Base-by-base conservation (phyloP, 2,797 vertebrate genomes). In the Apogon hyalosoma region DNA sequence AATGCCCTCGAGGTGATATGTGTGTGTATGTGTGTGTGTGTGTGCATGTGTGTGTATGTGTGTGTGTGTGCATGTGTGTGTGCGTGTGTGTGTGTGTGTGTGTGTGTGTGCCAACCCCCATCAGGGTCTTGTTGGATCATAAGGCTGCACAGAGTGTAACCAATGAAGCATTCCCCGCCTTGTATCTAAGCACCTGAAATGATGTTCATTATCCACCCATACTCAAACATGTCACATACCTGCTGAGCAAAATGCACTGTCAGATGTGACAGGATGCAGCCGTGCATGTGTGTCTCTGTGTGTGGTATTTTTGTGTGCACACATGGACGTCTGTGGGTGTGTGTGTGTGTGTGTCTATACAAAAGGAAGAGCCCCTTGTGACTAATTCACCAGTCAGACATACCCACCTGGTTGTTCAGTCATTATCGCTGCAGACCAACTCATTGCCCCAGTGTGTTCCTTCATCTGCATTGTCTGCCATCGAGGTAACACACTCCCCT, bases 181-280 rank as follows among this genome's bases (percentile, higher is more conserved):
- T 71, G 42, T 58, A 64, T 73, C 18, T 75, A 59, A 66, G 61
- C 62, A 15, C 51, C 69, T 65, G 46, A 80, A 71, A 63, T 36
- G 16, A 73, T 73, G 71, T 60, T 84, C 80, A 72, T 88, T 88
- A 85, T 56, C 40, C 53, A 66, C 28, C 62, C 53, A 0, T 85
- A 77, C 86, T 87, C 84, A 82, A 84, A 86, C 80, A 74, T 79
- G 82, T 67, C 75, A 65, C 63, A 75, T 69, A 86, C 68, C 74
- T 79, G 79, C 73, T 65, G 72, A 67, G 48, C 66, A 60, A 41
- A 70, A 19, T 19, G 19, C 24, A 28, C 63, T 72, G 67, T 69
- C 73, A 74, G 46, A 63, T 41, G 47, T 59, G 77, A 63, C 66
- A 67, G 42, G 47, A 53, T 67, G 68, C 80, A 84, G 46, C 61